These are phyloP conservation scores for Agrotis clavis DNA, from an alignment of 2,888 invertebrate species.

Conservation along the genomic window DNA sequence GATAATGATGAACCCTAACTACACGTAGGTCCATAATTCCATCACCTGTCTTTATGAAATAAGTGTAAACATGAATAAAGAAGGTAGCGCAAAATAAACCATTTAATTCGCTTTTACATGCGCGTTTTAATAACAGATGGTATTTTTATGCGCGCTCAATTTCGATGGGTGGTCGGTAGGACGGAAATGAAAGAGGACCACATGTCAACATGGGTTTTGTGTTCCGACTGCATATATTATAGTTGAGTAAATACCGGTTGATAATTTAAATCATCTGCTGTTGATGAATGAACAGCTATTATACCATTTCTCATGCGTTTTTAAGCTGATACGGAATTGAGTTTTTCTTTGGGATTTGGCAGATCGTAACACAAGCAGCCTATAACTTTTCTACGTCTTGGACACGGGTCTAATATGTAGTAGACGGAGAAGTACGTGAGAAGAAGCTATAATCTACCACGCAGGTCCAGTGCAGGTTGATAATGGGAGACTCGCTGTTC, in stretches of 20 bases:
- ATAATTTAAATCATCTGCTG: background rate
- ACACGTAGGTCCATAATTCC: slow-evolving; percentile 5
- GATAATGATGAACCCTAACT: background rate
- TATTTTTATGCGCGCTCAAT: slow-evolving; percentile 79
- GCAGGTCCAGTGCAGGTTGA: no score
- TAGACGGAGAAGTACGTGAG: no score
- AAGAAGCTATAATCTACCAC: no score
- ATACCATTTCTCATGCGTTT: no score
- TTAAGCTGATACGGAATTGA: no score
- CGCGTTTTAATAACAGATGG: slow-evolving; percentile 77
- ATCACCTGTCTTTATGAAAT: slow-evolving; percentile 7
- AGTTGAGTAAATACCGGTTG: slow-evolving; percentile 14
- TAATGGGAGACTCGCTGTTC: no score
- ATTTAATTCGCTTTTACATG: slow-evolving; percentile 68
- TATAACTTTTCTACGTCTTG: background rate
- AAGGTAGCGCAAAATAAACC: slow-evolving; percentile 56
- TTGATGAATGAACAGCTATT: background rate
- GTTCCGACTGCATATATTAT: slow-evolving; percentile 46
- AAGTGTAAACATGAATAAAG: slow-evolving; percentile 38
- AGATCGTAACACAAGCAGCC: background rate
- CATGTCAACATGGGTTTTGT: slow-evolving; percentile 47
- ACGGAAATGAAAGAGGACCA: slow-evolving; percentile 47
- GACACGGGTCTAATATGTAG: no score
- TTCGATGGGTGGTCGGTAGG: slow-evolving; percentile 74
- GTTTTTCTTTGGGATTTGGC: no score